These are phyloP conservation scores for Clamator glandarius DNA, from an alignment of 2,797 vertebrate genomes.

Conservation along the genomic window DNA sequence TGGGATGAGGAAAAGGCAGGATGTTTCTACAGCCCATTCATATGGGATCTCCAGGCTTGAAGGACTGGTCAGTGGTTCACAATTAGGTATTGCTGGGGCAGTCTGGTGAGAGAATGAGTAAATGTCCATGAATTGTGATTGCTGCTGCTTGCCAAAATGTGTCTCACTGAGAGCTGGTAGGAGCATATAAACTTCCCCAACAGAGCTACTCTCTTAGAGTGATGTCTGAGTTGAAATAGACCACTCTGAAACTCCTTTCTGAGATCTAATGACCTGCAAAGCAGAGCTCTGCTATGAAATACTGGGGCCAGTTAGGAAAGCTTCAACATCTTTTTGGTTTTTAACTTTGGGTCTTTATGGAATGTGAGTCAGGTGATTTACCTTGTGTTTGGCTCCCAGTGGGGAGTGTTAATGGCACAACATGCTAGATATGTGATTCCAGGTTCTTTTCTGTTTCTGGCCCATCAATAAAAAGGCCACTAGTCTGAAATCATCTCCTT, in stretches of 20 bases:
- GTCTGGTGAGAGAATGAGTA: not conserved
- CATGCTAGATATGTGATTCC: not conserved
- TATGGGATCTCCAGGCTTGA: not conserved
- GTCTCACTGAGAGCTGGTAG: not conserved
- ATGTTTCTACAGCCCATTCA: not conserved
- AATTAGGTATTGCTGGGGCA: not conserved
- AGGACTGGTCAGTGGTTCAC: not conserved
- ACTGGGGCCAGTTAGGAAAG: not conserved
- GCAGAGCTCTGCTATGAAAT: not conserved
- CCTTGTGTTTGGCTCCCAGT: not conserved
- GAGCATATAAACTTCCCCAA: not conserved
- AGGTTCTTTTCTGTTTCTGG: not conserved
- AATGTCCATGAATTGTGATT: not conserved
- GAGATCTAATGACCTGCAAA: not conserved
- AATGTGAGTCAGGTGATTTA: not conserved
- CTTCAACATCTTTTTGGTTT: not conserved
- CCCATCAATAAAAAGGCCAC: not conserved
- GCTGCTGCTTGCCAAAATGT: not conserved
- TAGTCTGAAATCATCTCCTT: not conserved
- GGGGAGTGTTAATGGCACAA: not conserved
- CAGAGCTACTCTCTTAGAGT: not conserved
- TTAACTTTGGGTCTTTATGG: not conserved
- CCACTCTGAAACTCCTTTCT: not conserved
- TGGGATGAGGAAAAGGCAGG: not conserved
- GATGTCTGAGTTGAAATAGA: not conserved